Base-by-base conservation (phyloP, 2,797 vertebrate genomes). In the Leucoraja ocellata region DNA sequence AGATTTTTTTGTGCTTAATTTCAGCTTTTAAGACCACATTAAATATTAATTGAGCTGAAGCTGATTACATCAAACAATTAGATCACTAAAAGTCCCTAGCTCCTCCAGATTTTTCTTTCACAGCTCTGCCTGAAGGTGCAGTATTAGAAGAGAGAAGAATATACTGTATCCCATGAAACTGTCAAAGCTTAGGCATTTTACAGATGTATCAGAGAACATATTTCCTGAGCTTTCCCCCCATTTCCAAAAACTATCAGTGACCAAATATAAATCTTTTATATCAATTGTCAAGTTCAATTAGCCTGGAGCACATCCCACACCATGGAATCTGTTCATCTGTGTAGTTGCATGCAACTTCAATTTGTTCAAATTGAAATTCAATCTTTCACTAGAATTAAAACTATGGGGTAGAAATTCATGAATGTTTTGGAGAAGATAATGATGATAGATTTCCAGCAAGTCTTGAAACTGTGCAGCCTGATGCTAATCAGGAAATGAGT, bases 211-310 rank as follows among this genome's bases (percentile, higher is more conserved):
- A 58, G 90, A 76, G 68, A 46, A 92, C 90, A 58, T 76, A 91
- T 74, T 74, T 91, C 71, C 74, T 91, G 68, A 90, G 8, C 13
- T 76, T 91, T 76, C 28, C n/a, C 11, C 46, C 88, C 71, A 74
- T 92, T 92, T 76, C 54, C 23, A 46, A 28, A 39, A 91, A 39
- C 71, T 54, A 74, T 74, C 71, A 18, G 32, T 92, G 14, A 74
- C 83, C 83, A 46, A 65, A 65, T 76, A 54, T 76, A 92, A 92
- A 92, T 76, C 10, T 74, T 73, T 92, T 76, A 54, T 76, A 92
- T 76, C 88, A 92, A 58, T 28, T 58, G 39, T 76, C 90, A 92
- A 28, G 36, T 88, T 92, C 90, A 92, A n/a, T 92, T 92, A 74
- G 58, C 65, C 36, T 16, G 25, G 39, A 54, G 25, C 8, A n/a